Base-by-base conservation (phyloP, 92 coral and sea anemone genomes). In the Parazoanthus swiftii region DNA sequence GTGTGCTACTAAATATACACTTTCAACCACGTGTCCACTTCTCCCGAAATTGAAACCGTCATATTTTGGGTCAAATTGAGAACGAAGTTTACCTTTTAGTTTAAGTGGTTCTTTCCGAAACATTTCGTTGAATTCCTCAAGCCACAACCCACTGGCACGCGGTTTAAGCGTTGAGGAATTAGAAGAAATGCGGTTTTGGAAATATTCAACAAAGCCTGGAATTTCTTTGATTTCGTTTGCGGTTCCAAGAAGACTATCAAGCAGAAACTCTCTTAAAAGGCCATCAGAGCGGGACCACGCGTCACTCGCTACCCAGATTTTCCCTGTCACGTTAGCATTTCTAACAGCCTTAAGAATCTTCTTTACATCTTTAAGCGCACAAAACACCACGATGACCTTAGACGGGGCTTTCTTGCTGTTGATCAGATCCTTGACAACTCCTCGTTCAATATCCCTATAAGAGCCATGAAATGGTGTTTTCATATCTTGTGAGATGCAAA, bases 241-340 rank as follows among this genome's bases (percentile, higher is more conserved):
- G 8, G 89, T 88, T 35, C 95, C 95, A 54, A 93, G 59, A 29
- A 89, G 82, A 48, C 93, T 85, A 23, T 76, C 84, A 14, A 81
- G 88, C 1, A n/a, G 20, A 82, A n/a, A 82, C 59, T 82, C 37
- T 42, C 58, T 42, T 75, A 90, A 10, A 56, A 89, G 74, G 18
- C 38, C 85, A 16, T 6, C 51, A 6, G 92, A 90, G 81, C 91
- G 88, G 14, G 92, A 90, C 96, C 96, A 94, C 26, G 96, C 48
- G 78, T 91, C 96, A 37, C 94, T 94, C 1, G 92, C 94, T 74
- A 94, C 86, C 96, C 96, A 94, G 77, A 94, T 75, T 46, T 88
- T 91, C 23, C 77, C 89, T 43, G 90, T 86, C 59, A 94, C 50
- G 75, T 92, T 89, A 35, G 88, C 85, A 21, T 76, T 73, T 29